Conservation (phyloP, 1,140 invertebrate genomes). For the Eciton burchellii region DNA sequence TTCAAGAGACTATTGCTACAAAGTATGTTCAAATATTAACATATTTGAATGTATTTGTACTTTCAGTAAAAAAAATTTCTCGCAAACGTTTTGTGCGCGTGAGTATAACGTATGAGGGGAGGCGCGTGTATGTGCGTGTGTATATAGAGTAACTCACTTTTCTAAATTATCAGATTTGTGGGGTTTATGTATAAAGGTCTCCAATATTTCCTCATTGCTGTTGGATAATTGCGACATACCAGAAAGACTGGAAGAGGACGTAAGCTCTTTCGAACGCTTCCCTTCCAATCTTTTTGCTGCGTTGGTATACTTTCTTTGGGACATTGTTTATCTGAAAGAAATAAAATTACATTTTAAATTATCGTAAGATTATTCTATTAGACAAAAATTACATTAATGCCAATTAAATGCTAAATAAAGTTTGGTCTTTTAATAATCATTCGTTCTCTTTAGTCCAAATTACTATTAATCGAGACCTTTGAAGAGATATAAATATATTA, state of each 20-base stretch:
- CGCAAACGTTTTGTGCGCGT: neutral
- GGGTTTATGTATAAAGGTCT: slow-evolving; percentile 81
- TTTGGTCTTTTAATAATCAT: too few relatives aligned
- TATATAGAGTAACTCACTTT: slow-evolving; percentile 71
- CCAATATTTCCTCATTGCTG: slow-evolving; percentile 83
- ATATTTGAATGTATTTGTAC: neutral
- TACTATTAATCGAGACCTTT: too few relatives aligned
- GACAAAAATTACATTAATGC: neutral
- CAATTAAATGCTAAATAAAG: neutral
- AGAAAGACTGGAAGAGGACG: slow-evolving; percentile 84
- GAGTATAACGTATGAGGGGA: too few relatives aligned
- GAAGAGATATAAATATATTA: too few relatives aligned
- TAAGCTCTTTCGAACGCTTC: slow-evolving; percentile 82
- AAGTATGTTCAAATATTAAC: neutral
- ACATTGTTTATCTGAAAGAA: slow-evolving; percentile 74
- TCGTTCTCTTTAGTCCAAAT: too few relatives aligned
- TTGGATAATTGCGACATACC: slow-evolving; percentile 84
- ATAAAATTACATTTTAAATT: slow-evolving; percentile 6
- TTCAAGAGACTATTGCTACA: neutral
- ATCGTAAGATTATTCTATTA: neutral
- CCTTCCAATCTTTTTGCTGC: slow-evolving; percentile 76
- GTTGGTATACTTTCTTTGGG: slow-evolving; percentile 78
- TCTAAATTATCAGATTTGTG: slow-evolving; percentile 76
- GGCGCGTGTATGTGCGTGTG: too few relatives aligned
- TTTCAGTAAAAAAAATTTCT: neutral